Conservation (phyloP, 2,888 invertebrate species). For the Papilio gigon region DNA sequence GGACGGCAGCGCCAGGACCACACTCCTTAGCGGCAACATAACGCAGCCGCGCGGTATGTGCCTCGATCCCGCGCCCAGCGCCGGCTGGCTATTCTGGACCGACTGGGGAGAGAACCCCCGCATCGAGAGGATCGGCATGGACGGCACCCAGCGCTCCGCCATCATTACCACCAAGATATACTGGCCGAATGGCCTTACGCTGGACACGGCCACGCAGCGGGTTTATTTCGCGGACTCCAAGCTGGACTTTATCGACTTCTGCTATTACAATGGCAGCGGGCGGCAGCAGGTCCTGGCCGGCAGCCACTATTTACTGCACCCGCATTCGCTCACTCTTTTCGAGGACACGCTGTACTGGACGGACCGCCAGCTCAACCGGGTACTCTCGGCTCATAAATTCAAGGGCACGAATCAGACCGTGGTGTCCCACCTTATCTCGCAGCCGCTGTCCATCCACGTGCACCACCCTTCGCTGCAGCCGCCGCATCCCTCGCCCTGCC, state of each 20-base stretch:
- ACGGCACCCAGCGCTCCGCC: conserved; percentile 91
- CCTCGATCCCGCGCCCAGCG: conserved; percentile 94
- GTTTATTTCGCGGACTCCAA: conserved; percentile 99
- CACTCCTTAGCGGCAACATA: conserved; percentile 95
- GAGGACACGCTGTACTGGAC: conserved; percentile 99
- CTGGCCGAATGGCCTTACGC: conserved; percentile 98
- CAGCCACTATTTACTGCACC: conserved; percentile 96
- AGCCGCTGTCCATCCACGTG: conserved; percentile 97
- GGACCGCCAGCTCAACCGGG: conserved; percentile 95
- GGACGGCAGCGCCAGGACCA: conserved; percentile 91
- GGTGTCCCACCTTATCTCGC: conserved; percentile 95
- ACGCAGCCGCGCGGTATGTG: conserved; percentile 98
- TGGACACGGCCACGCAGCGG: conserved; percentile 95
- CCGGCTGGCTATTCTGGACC: conserved; percentile 97
- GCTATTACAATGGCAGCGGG: conserved; percentile 96
- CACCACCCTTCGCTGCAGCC: conserved; percentile 98
- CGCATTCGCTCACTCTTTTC: conserved; percentile 96
- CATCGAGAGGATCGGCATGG: conserved; percentile 97
- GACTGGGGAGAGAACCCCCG: conserved; percentile 99
- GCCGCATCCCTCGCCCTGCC: conserved; percentile 89
- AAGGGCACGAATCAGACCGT: conserved; percentile 95
- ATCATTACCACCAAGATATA: conserved; percentile 97
- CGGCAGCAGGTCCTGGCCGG: conserved; percentile 93
- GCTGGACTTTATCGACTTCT: conserved; percentile 98
- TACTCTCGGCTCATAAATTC: conserved; percentile 95